phyloP scores from a whole-genome alignment of 2,113 vertebrate genomes.

The Serranochromis macrocephalus region DNA sequence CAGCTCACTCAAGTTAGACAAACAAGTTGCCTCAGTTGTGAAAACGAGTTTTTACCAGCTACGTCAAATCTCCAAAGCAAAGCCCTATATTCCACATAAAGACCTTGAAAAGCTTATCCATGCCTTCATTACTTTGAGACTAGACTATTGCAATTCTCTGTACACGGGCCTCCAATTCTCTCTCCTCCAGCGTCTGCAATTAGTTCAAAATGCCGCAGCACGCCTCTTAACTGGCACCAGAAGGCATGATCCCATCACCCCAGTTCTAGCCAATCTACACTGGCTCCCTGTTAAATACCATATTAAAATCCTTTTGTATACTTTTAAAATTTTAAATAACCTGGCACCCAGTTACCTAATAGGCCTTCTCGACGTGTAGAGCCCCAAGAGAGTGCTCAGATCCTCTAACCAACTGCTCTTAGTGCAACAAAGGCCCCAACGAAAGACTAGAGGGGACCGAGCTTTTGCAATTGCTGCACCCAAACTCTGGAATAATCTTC shows the following conservation, averaged over 20 bases:
- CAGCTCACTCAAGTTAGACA: not conserved
- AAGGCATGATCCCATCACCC: not conserved
- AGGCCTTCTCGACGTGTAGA: accelerated
- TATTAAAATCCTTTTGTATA: not conserved
- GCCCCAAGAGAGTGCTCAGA: not conserved
- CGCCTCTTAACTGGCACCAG: not conserved
- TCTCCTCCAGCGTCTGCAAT: not conserved
- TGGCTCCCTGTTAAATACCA: not conserved
- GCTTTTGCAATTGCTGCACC: not conserved
- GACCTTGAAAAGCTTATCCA: too few species aligned
- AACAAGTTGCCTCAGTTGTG: not conserved
- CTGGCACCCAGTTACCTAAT: not conserved
- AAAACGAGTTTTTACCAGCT: too few species aligned
- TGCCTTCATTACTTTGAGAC: too few species aligned
- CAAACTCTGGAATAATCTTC: not conserved
- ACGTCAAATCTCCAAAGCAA: too few species aligned
- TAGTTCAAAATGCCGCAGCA: not conserved
- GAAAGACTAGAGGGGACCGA: not conserved
- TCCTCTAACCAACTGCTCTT: not conserved
- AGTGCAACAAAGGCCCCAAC: not conserved
- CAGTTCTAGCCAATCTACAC: not conserved
- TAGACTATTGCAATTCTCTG: too few species aligned
- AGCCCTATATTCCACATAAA: too few species aligned
- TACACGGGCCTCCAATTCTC: not conserved
- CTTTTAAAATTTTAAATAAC: too few species aligned